Evolutionary conservation across 2,113 vertebrate genomes (phyloP).

Genomic region (Xiphias gladius): DNA sequence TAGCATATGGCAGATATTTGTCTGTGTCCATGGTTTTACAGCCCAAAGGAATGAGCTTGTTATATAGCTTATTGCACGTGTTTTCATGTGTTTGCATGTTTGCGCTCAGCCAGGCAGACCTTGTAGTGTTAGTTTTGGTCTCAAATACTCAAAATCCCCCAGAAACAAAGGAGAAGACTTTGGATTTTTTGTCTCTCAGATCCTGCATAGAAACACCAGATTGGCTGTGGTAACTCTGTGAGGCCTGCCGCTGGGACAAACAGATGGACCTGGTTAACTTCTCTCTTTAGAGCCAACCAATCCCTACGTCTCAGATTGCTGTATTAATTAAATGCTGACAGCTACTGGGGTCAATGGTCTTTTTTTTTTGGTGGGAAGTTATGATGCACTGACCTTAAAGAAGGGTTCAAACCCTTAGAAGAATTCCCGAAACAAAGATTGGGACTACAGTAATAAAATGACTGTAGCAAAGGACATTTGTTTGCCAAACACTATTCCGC

Average conservation of each 20-base stretch:
- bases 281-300: conserved; percentile 24
- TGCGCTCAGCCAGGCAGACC: conserved; percentile 16
- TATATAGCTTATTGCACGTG: conserved; percentile 23
- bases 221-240: conserved; percentile 31
- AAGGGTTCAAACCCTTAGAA: neutral
- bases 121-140: neutral
- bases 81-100: conserved; percentile 31
- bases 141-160: conserved; percentile 19
- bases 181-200: conserved; percentile 7
- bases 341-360: conserved; percentile 22
- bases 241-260: conserved; percentile 55
- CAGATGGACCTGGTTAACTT: conserved; percentile 58
- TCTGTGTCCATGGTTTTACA: conserved; percentile 49
- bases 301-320: neutral
- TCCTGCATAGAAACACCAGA: conserved; percentile 47
- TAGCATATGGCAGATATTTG: conserved; percentile 65
- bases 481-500: conserved; percentile 35
- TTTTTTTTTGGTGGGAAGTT: neutral
- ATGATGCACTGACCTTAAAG: conserved; percentile 28
- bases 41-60: conserved; percentile 48
- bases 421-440: neutral
- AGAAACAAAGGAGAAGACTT: conserved; percentile 20
- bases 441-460: conserved; percentile 22
- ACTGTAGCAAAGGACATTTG: conserved; percentile 30
- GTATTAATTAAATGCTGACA: conserved; percentile 50